Evolutionary conservation across 2,888 invertebrate genomes (phyloP), one percentile per base, ranked within the genome.

Genomic region (Amphiduros pacificus): DNA sequence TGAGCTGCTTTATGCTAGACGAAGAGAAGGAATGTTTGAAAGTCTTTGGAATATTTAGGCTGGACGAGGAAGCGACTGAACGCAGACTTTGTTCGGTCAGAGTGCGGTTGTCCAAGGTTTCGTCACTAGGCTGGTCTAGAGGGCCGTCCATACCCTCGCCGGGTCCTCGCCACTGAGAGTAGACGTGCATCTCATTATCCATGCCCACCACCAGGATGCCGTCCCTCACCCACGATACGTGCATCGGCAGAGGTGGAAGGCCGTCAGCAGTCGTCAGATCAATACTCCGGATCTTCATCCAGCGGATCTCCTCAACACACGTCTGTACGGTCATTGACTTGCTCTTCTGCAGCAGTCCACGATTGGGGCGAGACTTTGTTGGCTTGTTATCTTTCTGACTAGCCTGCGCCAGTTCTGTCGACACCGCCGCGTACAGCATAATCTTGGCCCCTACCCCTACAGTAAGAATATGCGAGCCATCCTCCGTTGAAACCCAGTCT

Each of bases 151-250:
- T 60, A 27, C 31, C 49, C 49, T 61, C 58, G 11, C 51, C 60
- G 14, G 49, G 59, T 32, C 70, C 70, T 41, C 75, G 66, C 98
- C 98, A 99, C 77, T 99, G 99, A 0, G 96, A 95, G 80, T 97
- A 99, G 0, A 99, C 96, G 77, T 98, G 96, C 95, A 99, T 97
- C 82, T 99, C 99, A 2, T 96, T 97, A 80, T 98, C 96, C 97
- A 99, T 97, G 1, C 98, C 99, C 1, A 99, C 96, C 0, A 99
- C 94, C 1, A 99, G 85, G 69, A 99, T 94, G 0, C 98, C 98
- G 77, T 98, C 98, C 27, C 99, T 87, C 0, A 98, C 96, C 98
- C 99, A 99, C 1, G 95, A 95, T 74, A 98, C 92, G 81, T 97
- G 95, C 92, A 98, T 98, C 0, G 99, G 99, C 53, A 99, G 83